These are phyloP conservation scores for Charina bottae DNA, from an alignment of 2,113 vertebrate species.

Conservation along the genomic window DNA sequence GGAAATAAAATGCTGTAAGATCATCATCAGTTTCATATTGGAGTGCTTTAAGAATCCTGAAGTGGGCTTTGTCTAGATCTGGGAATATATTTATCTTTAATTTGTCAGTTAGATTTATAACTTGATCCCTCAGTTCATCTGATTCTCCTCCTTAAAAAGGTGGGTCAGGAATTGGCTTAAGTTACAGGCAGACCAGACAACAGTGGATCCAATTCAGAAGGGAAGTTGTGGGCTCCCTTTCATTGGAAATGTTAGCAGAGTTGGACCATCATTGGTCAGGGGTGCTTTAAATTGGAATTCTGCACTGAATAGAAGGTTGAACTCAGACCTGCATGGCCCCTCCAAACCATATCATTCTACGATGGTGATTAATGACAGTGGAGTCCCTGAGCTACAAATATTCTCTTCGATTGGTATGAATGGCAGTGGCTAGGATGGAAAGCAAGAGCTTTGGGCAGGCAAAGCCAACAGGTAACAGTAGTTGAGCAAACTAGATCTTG, in stretches of 20 bases:
- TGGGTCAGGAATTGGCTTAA: neutral
- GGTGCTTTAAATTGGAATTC: neutral
- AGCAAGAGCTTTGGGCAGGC: neutral
- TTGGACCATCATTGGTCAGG: neutral
- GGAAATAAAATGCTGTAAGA: neutral
- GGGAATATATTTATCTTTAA: neutral
- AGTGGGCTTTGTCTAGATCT: neutral
- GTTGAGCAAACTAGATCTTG: neutral
- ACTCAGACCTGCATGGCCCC: neutral
- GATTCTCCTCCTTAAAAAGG: neutral
- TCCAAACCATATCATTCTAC: neutral
- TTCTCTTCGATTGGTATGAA: too few species aligned
- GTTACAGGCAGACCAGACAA: neutral
- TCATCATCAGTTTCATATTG: neutral
- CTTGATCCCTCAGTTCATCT: neutral
- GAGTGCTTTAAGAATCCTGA: neutral
- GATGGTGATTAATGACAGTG: neutral
- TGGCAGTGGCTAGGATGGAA: neutral
- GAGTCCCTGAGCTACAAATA: too few species aligned
- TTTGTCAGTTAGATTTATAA: neutral
- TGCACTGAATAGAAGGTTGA: neutral
- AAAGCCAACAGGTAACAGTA: neutral
- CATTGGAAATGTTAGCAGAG: neutral
- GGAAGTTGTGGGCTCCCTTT: neutral
- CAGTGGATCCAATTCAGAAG: neutral